Evolutionary conservation across 2,888 invertebrate genomes (phyloP).

Genomic region (Podotricha telesiphe): DNA sequence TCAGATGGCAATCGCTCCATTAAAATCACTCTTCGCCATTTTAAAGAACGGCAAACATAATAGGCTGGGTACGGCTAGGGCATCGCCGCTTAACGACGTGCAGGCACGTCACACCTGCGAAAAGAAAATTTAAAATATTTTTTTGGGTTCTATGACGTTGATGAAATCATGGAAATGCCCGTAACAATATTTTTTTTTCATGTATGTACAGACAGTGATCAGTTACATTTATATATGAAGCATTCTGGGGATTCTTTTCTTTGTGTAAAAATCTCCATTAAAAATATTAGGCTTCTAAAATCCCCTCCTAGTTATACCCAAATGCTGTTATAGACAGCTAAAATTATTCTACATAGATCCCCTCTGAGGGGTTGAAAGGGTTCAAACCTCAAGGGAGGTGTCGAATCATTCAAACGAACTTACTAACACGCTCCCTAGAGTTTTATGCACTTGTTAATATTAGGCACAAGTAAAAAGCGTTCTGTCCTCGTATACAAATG

Average conservation of each 20-base stretch:
- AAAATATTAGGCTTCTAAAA: slow-evolving; percentile 28
- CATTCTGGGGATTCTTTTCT: background rate
- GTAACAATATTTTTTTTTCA: too few species aligned
- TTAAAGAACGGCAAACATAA: too few species aligned
- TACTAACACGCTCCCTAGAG: slow-evolving; percentile 73
- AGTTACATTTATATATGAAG: too few species aligned
- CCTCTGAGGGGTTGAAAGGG: slow-evolving; percentile 64
- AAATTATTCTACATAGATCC: slow-evolving; percentile 63
- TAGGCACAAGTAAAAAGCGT: slow-evolving; percentile 51
- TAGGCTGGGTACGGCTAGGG: too few species aligned
- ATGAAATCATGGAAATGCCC: too few species aligned
- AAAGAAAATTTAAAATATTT: too few species aligned
- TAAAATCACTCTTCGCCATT: too few species aligned
- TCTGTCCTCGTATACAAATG: background rate
- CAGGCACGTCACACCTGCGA: too few species aligned
- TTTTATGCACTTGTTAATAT: slow-evolving; percentile 62
- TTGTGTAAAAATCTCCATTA: slow-evolving; percentile 10
- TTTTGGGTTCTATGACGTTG: too few species aligned
- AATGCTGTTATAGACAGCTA: slow-evolving; percentile 37
- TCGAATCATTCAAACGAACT: slow-evolving; percentile 79
- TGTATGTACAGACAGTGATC: too few species aligned
- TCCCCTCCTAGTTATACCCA: slow-evolving; percentile 19
- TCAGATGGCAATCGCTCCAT: too few species aligned
- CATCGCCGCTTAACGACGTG: too few species aligned
- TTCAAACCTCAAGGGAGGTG: slow-evolving; percentile 73